phyloP scores from a whole-genome alignment of 2,797 vertebrate species.

The Tapera naevia region DNA sequence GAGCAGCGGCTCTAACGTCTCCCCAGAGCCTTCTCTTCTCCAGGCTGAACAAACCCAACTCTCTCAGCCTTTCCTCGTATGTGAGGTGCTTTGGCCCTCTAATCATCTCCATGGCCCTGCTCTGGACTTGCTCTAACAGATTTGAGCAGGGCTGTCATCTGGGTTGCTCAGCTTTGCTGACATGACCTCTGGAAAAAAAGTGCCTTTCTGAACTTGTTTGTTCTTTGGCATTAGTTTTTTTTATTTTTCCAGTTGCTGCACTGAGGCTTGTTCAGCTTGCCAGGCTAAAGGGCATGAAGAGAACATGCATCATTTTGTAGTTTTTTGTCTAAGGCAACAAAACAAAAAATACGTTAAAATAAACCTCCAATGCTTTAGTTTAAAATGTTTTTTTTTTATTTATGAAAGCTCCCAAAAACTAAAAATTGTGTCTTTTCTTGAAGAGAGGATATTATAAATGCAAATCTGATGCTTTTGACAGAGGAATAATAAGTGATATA shows the following conservation, averaged over 20 bases:
- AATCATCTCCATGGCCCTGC: too few relatives aligned
- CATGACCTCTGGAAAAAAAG: background rate
- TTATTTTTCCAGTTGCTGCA: fast-evolving
- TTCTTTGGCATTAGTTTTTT: background rate
- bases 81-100: too few relatives aligned
- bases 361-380: background rate
- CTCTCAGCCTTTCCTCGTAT: too few relatives aligned
- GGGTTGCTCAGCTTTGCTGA: background rate
- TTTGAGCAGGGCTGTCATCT: background rate
- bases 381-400: background rate
- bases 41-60: too few relatives aligned
- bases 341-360: background rate
- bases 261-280: constrained; percentile 1
- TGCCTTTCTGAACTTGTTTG: background rate
- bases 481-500: background rate
- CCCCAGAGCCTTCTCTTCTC: too few relatives aligned
- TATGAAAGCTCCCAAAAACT: background rate
- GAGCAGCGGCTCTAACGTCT: too few relatives aligned
- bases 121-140: too few relatives aligned
- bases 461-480: constrained; percentile 1
- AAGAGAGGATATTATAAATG: constrained; percentile 31
- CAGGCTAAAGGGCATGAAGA: background rate
- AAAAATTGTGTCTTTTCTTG: constrained; percentile 10
- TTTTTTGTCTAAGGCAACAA: background rate
- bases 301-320: background rate